Conservation (phyloP, 1,140 invertebrate species). For the Mactra quadrangularis region DNA sequence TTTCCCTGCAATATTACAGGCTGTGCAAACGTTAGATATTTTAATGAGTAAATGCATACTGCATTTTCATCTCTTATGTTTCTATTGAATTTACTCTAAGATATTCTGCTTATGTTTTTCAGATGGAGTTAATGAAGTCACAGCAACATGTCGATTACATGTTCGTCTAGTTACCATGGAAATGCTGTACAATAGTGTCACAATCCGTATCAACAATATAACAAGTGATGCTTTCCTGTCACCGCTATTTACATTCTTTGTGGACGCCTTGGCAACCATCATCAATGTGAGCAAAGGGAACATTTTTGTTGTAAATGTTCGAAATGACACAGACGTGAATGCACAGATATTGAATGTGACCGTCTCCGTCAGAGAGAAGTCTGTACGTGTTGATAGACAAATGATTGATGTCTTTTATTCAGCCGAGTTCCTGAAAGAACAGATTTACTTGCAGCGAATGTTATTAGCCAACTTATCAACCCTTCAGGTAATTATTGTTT, state of each 20-base stretch:
- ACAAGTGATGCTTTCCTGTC: conserved; percentile 96
- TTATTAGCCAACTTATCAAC: conserved; percentile 94
- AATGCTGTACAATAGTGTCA: conserved; percentile 97
- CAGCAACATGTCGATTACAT: conserved; percentile 90
- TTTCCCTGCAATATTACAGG: no score
- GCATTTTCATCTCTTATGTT: no score
- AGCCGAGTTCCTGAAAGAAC: conserved; percentile 94
- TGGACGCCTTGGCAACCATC: conserved; percentile 95
- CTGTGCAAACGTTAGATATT: no score
- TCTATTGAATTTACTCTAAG: no score
- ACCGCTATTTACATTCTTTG: conserved; percentile 93
- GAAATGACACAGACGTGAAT: conserved; percentile 90
- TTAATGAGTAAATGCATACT: no score
- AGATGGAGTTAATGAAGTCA: conserved; percentile 96
- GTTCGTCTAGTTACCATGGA: conserved; percentile 96
- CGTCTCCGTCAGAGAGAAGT: conserved; percentile 93
- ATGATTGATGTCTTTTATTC: conserved; percentile 91
- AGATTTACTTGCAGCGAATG: conserved; percentile 95
- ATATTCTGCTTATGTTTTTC: conserved; percentile 57
- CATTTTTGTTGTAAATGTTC: conserved; percentile 96
- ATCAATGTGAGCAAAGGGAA: conserved; percentile 96
- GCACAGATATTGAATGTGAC: conserved; percentile 96
- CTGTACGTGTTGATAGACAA: conserved; percentile 86
- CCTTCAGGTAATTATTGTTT: conserved; percentile 88
- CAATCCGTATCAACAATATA: conserved; percentile 96